phyloP scores from a whole-genome alignment of 2,797 vertebrate species.

The Pyrocephalus nanus region DNA sequence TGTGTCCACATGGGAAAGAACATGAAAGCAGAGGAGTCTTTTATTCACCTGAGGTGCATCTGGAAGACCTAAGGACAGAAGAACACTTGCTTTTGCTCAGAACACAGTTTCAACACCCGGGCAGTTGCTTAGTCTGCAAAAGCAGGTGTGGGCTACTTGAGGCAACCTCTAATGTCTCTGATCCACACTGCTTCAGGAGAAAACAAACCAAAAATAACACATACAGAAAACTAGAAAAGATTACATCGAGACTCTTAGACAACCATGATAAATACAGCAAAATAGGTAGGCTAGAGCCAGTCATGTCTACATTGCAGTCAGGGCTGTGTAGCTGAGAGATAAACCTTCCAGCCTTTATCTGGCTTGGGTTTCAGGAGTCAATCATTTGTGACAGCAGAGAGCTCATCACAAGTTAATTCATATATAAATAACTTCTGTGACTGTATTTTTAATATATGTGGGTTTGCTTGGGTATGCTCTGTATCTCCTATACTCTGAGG shows the following conservation, averaged over 20 bases:
- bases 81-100: background rate
- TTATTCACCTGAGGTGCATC: background rate
- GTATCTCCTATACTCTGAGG: background rate
- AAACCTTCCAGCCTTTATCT: constrained; percentile 9
- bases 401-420: background rate
- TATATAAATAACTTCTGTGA: background rate
- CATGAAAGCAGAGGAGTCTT: background rate
- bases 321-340: background rate
- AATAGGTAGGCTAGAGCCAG: background rate
- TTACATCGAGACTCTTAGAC: background rate
- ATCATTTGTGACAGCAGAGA: background rate
- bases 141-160: background rate
- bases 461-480: background rate
- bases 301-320: background rate
- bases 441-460: background rate
- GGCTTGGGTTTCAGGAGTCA: constrained; percentile 11
- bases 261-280: background rate
- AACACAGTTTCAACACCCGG: background rate
- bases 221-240: background rate
- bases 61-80: background rate
- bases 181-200: background rate
- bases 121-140: background rate
- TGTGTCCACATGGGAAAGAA: background rate
- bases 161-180: background rate
- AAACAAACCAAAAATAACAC: background rate